Evolutionary conservation across 1,140 invertebrate genomes (phyloP).

Genomic region (Aricia agestis): DNA sequence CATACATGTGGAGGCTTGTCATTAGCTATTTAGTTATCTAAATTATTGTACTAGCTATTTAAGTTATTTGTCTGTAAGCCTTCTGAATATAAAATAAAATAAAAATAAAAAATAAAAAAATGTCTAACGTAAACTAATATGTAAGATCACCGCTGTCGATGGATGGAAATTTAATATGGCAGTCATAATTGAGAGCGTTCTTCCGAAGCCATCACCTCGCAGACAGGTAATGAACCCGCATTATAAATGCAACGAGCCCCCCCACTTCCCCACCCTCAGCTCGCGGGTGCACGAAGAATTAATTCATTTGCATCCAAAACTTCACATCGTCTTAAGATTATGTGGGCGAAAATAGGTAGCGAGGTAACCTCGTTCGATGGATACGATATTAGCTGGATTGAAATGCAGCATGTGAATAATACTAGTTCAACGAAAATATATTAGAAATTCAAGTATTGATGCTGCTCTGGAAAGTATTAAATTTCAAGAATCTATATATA

Average conservation of each 20-base stretch:
- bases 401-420: background rate
- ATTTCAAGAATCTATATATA: no score
- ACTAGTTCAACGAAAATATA: no score
- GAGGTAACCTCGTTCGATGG: background rate
- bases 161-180: constrained; percentile 59
- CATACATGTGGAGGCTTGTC: no score
- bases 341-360: constrained; percentile 19
- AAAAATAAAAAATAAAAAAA: no score
- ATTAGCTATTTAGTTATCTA: no score
- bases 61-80: no score
- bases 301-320: constrained; percentile 74
- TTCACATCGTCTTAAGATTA: constrained; percentile 53
- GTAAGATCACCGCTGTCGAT: constrained; percentile 22
- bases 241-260: constrained; percentile 74
- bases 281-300: constrained; percentile 65
- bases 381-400: background rate
- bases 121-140: background rate
- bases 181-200: constrained; percentile 68
- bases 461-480: no score
- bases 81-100: no score
- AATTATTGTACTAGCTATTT: no score
- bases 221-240: constrained; percentile 70
- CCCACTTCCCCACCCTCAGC: constrained; percentile 50
- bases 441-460: no score
- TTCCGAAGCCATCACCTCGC: constrained; percentile 64